A percentile compares a stretch with the other conserved stretches of the same genome.
Conservation (phyloP, 2,888 invertebrate species). For the Liodrosophila aerea region DNA sequence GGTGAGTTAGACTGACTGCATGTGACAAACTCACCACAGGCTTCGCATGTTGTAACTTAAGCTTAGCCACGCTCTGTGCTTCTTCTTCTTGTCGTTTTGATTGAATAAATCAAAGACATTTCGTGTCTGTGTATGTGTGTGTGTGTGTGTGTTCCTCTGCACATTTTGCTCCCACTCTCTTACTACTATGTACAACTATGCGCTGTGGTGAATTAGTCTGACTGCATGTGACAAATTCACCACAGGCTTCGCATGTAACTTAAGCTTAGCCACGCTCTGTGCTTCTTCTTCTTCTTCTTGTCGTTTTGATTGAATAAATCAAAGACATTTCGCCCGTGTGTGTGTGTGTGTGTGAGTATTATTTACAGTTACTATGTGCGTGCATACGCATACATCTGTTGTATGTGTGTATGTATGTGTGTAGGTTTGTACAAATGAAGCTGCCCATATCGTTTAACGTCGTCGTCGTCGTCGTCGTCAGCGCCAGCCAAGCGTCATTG, state of each 20-base stretch:
- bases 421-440: constrained; percentile 14
- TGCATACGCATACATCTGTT: constrained; percentile 1
- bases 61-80: constrained; percentile 34
- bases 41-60: constrained; percentile 52
- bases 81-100: constrained; percentile 40
- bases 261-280: constrained; percentile 35
- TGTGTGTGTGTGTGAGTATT: constrained; percentile 4
- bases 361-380: constrained; percentile 47
- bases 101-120: constrained; percentile 59
- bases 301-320: constrained; percentile 61
- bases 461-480: constrained; percentile 8
- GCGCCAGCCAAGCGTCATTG: constrained; percentile 39
- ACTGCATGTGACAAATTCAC: constrained; percentile 30
- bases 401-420: constrained; percentile 1
- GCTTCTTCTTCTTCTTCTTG: constrained; percentile 19
- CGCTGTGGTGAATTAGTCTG: too few species aligned
- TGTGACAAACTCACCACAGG: constrained; percentile 40
- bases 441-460: constrained; percentile 20
- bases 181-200: too few species aligned
- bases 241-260: constrained; percentile 48
- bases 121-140: background rate
- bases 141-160: too few species aligned
- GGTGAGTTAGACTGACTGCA: too few species aligned
- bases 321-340: constrained; percentile 27
- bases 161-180: too few species aligned